Conservation (phyloP, 2,797 vertebrate genomes). For the Myotis daubentonii region DNA sequence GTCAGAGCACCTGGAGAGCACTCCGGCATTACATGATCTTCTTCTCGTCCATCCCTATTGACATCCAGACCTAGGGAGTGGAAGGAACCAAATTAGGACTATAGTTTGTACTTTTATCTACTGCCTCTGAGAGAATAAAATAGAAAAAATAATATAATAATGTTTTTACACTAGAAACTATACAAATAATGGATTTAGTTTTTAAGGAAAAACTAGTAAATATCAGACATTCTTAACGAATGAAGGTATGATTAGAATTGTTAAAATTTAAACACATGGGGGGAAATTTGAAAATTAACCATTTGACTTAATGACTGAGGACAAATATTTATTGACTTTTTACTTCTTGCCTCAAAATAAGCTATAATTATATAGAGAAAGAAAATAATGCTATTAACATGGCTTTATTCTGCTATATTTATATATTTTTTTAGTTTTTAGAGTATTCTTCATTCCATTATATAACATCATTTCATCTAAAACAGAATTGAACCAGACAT, state of each 20-base stretch:
- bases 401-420: slow-evolving; percentile 5
- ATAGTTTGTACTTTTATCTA: background rate
- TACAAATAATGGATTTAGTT: background rate
- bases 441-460: background rate
- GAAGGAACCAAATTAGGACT: background rate
- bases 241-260: background rate
- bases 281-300: slow-evolving; percentile 1
- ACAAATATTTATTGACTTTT: background rate
- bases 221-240: slow-evolving; percentile 11
- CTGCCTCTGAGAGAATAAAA: background rate
- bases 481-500: background rate
- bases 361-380: background rate
- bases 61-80: background rate
- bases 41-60: background rate
- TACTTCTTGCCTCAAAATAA: background rate
- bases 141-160: background rate
- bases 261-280: slow-evolving; percentile 6
- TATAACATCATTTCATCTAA: background rate
- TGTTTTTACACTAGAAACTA: background rate
- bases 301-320: background rate
- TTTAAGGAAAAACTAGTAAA: slow-evolving; percentile 11
- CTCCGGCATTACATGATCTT: background rate
- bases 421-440: background rate
- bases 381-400: background rate
- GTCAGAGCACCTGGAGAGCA: background rate